Evolutionary conservation across 2,113 vertebrate genomes (phyloP), one percentile per base, ranked within the genome.

Genomic region (Rattus rattus): DNA sequence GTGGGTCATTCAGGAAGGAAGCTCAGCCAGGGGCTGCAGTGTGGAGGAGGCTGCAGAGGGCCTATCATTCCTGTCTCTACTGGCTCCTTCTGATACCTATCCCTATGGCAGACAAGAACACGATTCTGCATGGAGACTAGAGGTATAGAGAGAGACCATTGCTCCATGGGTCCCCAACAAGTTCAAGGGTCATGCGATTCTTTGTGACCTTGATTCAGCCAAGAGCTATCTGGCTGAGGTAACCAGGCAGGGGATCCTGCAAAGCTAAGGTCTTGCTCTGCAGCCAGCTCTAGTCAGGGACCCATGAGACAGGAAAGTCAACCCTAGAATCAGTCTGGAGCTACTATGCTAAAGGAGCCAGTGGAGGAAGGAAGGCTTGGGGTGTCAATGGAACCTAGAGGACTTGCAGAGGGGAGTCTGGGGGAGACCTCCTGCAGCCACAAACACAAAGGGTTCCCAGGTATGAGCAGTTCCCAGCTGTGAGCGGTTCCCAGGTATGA

Each of bases 101-200:
- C 33, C 11, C 33, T 49, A 19, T 67, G 8, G 2, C 7, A 2
- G 69, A n/a, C 36, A 39, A 75, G 24, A 39, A 43, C 7, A n/a
- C n/a, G 65, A n/a, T 9, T 88, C 5, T 1, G 5, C 43, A 28
- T 2, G 2, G 2, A 20, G 9, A 16, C 5, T 0, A 0, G 0
- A 26, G 1, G 13, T 8, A 28, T 28, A 0, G 0, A 59, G 24
- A 0, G 0, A 2, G 5, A 36, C 1, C 1, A 4, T 0, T 13
- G 26, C 2, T 0, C 26, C 33, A 2, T 2, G 8, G 0, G 2
- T 13, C 9, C 9, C 0, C 33, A 56, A 39, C 36, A 63, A 63
- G 13, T 7, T 11, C 28, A 22, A 47, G 8, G 7, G 63, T 7
- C 3, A 2, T 6, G 0, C 2, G 24, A 7, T 1, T 49, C 6